These are phyloP conservation scores for Crocidura indochinensis DNA, from an alignment of 2,797 vertebrate species.

Conservation along the genomic window DNA sequence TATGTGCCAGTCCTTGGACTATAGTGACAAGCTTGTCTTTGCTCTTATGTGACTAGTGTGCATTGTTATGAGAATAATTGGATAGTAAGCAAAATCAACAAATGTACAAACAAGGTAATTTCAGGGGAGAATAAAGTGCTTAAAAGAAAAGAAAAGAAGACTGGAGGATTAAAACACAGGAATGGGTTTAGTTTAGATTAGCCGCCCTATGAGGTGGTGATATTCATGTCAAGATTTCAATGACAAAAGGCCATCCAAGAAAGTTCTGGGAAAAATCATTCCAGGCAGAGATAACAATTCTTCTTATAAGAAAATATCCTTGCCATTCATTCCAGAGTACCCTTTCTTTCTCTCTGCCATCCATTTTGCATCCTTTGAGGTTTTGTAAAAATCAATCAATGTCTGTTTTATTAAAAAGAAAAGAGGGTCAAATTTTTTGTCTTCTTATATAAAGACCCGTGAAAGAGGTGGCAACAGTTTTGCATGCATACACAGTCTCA, in stretches of 20 bases:
- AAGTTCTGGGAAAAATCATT: constrained; percentile 3
- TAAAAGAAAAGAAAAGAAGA: constrained; percentile 22
- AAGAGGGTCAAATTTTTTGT: constrained; percentile 18
- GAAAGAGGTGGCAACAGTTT: neutral
- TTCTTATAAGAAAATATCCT: neutral
- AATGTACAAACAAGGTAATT: constrained; percentile 51
- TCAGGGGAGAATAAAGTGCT: constrained; percentile 8
- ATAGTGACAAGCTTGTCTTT: neutral
- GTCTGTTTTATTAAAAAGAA: constrained; percentile 50
- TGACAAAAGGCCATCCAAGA: constrained; percentile 28
- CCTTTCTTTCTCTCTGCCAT: neutral
- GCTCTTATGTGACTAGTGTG: neutral
- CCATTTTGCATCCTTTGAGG: constrained; percentile 15
- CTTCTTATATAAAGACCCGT: constrained; percentile 30
- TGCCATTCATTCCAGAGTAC: neutral
- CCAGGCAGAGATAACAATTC: neutral
- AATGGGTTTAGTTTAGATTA: neutral
- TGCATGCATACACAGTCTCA: neutral
- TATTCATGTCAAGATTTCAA: constrained; percentile 10
- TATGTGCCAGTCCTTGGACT: neutral
- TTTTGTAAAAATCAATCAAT: constrained; percentile 28
- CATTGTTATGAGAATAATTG: neutral
- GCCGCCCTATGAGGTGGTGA: neutral
- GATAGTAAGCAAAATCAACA: constrained; percentile 35
- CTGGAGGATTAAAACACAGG: neutral